Evolutionary conservation across 2,797 vertebrate genomes (phyloP).

Genomic region (Orestias chungarensis): DNA sequence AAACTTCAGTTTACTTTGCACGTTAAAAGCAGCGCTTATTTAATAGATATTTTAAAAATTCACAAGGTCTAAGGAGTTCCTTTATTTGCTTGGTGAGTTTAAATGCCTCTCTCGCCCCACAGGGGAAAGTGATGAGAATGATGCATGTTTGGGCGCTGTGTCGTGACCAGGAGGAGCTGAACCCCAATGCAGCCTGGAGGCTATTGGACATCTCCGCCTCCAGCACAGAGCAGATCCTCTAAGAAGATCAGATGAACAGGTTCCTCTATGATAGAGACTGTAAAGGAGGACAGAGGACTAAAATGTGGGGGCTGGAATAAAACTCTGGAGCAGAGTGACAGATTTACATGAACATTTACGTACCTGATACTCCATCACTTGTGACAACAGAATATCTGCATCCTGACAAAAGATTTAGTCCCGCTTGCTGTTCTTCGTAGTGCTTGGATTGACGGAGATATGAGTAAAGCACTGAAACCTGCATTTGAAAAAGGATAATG

Average conservation of each 20-base stretch:
- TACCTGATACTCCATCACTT: slow-evolving; percentile 18
- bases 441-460: slow-evolving; percentile 21
- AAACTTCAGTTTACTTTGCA: slow-evolving; percentile 2
- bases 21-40: slow-evolving; percentile 22
- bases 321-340: slow-evolving; percentile 7
- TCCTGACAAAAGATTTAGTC: slow-evolving; percentile 8
- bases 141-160: slow-evolving; percentile 96
- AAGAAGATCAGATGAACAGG: slow-evolving; percentile 31
- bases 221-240: slow-evolving; percentile 88
- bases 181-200: slow-evolving; percentile 93
- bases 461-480: slow-evolving; percentile 14
- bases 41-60: background rate
- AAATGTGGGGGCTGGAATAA: slow-evolving; percentile 35
- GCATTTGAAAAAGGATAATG: slow-evolving; percentile 12
- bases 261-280: slow-evolving; percentile 23
- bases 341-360: slow-evolving; percentile 23
- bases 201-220: slow-evolving; percentile 94
- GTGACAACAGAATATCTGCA: no score
- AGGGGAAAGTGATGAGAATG: slow-evolving; percentile 96
- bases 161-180: slow-evolving; percentile 94
- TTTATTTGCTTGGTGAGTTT: slow-evolving; percentile 26
- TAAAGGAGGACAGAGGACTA: slow-evolving; percentile 13
- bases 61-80: background rate
- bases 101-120: slow-evolving; percentile 23
- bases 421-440: slow-evolving; percentile 12